These are phyloP conservation scores for Drosophila aldrichi DNA, from an alignment of 2,888 invertebrate genomes.

Conservation along the genomic window DNA sequence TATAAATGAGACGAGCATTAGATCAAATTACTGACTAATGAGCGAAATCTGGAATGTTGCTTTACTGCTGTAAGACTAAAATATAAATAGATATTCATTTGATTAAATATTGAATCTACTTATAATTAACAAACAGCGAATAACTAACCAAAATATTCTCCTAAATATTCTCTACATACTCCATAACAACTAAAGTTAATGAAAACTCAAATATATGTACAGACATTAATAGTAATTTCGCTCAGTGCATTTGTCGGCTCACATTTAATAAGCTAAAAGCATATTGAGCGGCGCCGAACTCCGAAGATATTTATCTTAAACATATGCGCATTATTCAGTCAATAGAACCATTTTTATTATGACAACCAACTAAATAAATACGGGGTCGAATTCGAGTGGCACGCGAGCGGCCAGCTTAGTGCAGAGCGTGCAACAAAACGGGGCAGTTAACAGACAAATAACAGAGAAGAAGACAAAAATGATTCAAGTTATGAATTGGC, in stretches of 20 bases:
- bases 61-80: no score
- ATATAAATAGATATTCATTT: no score
- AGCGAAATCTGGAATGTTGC: background rate
- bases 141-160: background rate
- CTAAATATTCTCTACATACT: background rate
- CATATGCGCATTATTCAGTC: slow-evolving; percentile 63
- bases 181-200: background rate
- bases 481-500: slow-evolving; percentile 73
- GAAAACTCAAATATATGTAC: no score
- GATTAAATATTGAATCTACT: no score
- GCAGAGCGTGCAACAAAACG: slow-evolving; percentile 21
- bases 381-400: slow-evolving; percentile 43
- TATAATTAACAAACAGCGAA: background rate
- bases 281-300: slow-evolving; percentile 40
- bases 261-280: slow-evolving; percentile 78
- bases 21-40: background rate
- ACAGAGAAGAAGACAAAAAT: slow-evolving; percentile 25
- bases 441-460: slow-evolving; percentile 25
- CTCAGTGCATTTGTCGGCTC: slow-evolving; percentile 42
- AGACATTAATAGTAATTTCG: slow-evolving; percentile 5
- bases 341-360: slow-evolving; percentile 61
- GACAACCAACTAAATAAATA: slow-evolving; percentile 46
- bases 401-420: slow-evolving; percentile 47
- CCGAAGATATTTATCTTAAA: slow-evolving; percentile 77
- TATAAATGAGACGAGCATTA: background rate